Base-by-base conservation (phyloP, 2,113 vertebrate genomes). In the Engraulis encrasicolus region DNA sequence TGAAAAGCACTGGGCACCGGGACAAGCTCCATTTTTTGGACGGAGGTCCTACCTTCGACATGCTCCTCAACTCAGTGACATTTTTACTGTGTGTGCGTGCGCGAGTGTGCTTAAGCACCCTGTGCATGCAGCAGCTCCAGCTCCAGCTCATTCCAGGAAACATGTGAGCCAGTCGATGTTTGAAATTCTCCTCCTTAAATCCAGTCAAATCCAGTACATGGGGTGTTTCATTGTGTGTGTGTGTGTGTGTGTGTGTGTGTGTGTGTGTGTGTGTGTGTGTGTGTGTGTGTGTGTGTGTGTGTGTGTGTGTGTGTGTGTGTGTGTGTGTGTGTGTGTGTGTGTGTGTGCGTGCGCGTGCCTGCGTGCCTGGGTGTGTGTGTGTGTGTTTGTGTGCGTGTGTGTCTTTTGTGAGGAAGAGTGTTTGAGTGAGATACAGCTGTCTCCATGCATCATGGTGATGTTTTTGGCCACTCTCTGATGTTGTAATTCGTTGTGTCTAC, bases 401-500 rank as follows among this genome's bases (percentile, higher is more conserved):
- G 54, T 6, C 0, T 88, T 90, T 87, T 86, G 77, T 50, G 58
- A 19, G 20, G 52, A 34, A 1, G 6, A 81, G 80, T 49, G 38
- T 85, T 82, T 49, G 31, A 49, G 61, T 71, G 80, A 87, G 79
- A 61, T 71, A 79, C 80, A 83, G 81, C 79, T 87, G 83, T 85
- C 88, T 86, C 38, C 82, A 54, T 31, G 40, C 81, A 85, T 86
- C 83, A 77, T 54, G 49, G 66, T n/a, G n/a, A 78, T 83, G 52
- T 31, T 79, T 80, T 50, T 71, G 34, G 50, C 11, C 12, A 52
- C 48, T 85, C 89, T 92, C 84, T 86, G 78, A 61, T 86, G n/a
- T 81, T 85, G 19, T 89, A 91, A 90, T 87, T 91, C 83, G 3
- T 17, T 83, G 86, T 86, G 90, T 91, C 86, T 89, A 54, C 0